phyloP scores from a whole-genome alignment of 1,140 invertebrate species.

The Pristionchus pacificus region DNA sequence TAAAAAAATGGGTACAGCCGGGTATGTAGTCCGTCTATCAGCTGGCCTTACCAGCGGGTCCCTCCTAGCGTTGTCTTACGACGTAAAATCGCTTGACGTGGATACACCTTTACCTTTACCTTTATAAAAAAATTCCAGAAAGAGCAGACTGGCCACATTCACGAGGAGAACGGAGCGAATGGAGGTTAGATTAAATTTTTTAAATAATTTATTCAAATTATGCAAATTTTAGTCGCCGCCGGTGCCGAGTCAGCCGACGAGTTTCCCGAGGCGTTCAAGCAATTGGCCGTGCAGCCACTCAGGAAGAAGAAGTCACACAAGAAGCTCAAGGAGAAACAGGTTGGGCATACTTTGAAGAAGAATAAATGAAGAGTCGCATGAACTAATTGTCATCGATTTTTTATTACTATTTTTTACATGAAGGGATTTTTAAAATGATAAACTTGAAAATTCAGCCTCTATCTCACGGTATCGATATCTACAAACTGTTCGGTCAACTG shows the following conservation, averaged over 20 bases:
- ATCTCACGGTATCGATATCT: conserved; percentile 29
- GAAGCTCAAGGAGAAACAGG: conserved; percentile 4
- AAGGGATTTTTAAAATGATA: conserved; percentile 16
- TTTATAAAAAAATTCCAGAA: no score
- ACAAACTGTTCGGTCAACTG: conserved; percentile 28
- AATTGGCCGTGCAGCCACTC: not conserved
- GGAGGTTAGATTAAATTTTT: no score
- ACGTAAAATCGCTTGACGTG: no score
- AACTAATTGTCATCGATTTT: not conserved
- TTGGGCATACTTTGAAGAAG: conserved; percentile 6
- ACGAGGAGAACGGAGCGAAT: no score
- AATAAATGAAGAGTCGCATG: not conserved
- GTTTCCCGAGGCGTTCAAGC: conserved; percentile 18
- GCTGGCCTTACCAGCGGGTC: no score
- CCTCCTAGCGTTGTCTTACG: no score
- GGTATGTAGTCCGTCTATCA: no score
- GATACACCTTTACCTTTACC: no score
- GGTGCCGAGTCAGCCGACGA: conserved; percentile 29
- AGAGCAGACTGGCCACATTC: no score
- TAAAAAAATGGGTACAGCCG: no score
- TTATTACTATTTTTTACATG: not conserved
- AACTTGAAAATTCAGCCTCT: conserved; percentile 25
- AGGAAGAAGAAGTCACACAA: not conserved
- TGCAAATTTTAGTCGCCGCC: no score
- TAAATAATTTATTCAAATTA: no score